Percentiles rank a stretch among this genome's conserved stretches.
Conservation (phyloP, 2,797 vertebrate species). For the Buceros bicornis region DNA sequence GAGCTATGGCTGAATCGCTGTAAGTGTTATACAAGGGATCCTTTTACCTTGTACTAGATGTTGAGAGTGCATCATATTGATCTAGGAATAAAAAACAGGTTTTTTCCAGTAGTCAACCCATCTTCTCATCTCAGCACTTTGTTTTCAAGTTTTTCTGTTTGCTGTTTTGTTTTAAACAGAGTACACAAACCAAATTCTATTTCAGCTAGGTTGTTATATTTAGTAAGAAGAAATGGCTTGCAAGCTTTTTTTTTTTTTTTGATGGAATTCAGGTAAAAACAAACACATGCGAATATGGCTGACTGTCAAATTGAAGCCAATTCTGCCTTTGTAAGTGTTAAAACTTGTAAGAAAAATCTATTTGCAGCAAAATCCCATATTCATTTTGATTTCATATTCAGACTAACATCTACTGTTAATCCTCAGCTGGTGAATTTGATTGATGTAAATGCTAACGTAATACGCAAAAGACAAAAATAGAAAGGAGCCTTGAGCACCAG, state of each 20-base stretch:
- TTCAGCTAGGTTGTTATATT: slow-evolving; percentile 72
- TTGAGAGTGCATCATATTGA: slow-evolving; percentile 82
- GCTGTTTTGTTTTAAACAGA: slow-evolving; percentile 68
- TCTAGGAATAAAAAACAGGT: slow-evolving; percentile 78
- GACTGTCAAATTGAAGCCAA: slow-evolving; percentile 72
- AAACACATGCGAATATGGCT: slow-evolving; percentile 70
- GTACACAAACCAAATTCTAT: slow-evolving; percentile 73
- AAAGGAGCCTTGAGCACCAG: slow-evolving; percentile 44
- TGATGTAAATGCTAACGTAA: slow-evolving; percentile 63
- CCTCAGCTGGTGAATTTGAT: slow-evolving; percentile 43
- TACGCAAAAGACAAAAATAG: slow-evolving; percentile 54
- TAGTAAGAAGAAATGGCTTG: slow-evolving; percentile 69
- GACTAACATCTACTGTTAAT: slow-evolving; percentile 48
- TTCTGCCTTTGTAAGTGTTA: slow-evolving; percentile 51
- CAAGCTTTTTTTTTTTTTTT: slow-evolving; percentile 37
- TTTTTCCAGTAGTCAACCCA: slow-evolving; percentile 70
- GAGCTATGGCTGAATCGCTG: slow-evolving; percentile 68
- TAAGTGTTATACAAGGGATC: slow-evolving; percentile 79
- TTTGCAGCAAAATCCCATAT: slow-evolving; percentile 36
- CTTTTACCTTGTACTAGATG: slow-evolving; percentile 78
- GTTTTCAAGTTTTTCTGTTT: slow-evolving; percentile 70
- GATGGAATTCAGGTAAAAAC: slow-evolving; percentile 76
- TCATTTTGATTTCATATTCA: slow-evolving; percentile 61
- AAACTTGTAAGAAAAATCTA: slow-evolving; percentile 40
- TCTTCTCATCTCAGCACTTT: slow-evolving; percentile 76